Evolutionary conservation across 2,888 invertebrate species (phyloP).

Genomic region (Xanthia togata): DNA sequence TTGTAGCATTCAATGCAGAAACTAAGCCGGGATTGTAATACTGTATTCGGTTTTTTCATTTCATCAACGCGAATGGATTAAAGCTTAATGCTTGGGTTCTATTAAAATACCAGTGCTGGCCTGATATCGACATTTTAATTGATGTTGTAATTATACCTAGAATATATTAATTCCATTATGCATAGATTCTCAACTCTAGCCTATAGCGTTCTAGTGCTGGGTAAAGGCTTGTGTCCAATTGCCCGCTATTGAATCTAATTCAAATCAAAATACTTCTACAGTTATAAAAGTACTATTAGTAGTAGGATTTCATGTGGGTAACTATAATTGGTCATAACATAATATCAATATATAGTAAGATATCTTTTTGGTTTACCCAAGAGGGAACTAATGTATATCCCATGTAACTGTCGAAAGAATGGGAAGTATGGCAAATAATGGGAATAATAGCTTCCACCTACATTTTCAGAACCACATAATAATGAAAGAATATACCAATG

Average conservation of each 20-base stretch:
- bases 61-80: constrained; percentile 2
- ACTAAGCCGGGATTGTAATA: neutral
- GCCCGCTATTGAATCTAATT: too few species aligned
- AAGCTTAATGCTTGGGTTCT: neutral
- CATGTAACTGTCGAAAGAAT: constrained; percentile 39
- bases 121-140: neutral
- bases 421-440: constrained; percentile 10
- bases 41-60: neutral
- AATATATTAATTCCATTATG: neutral
- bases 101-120: neutral
- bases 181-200: neutral
- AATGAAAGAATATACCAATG: neutral
- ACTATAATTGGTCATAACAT: neutral
- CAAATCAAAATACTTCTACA: neutral
- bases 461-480: constrained; percentile 8
- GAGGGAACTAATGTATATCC: constrained; percentile 41
- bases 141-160: neutral
- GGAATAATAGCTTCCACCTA: constrained; percentile 10
- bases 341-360: constrained; percentile 28
- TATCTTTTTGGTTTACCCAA: constrained; percentile 19
- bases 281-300: neutral
- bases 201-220: neutral
- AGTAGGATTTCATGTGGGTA: neutral
- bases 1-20: constrained; percentile 7
- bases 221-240: neutral